These are phyloP conservation scores for Malurus elegans DNA, from an alignment of 2,113 vertebrate genomes.

Conservation along the genomic window DNA sequence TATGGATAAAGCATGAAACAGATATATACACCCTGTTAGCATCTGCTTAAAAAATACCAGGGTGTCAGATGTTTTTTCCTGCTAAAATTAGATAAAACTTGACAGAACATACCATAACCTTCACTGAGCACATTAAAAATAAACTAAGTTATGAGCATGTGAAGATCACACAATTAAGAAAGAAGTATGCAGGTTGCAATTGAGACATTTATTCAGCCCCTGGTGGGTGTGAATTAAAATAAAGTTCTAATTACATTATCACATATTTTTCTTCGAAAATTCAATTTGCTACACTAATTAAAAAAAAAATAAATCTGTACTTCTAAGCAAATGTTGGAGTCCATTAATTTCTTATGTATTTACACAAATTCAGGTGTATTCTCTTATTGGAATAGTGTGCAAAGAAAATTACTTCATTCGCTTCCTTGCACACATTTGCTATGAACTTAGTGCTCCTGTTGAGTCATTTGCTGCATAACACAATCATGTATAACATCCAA, in stretches of 20 bases:
- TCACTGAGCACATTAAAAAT: conserved; percentile 1
- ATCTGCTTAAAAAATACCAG: not conserved
- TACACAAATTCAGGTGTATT: not conserved
- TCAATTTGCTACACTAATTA: not conserved
- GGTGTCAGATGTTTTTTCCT: not conserved
- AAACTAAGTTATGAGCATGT: not conserved
- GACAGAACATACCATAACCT: not conserved
- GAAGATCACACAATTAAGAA: conserved; percentile 23
- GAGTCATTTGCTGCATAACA: not conserved
- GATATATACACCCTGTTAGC: not conserved
- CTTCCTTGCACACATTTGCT: not conserved
- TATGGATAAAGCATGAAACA: not conserved
- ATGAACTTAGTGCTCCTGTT: not conserved
- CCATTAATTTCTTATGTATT: not conserved
- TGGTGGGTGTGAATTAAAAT: not conserved
- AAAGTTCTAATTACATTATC: not conserved
- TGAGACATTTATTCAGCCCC: not conserved
- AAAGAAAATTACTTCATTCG: not conserved
- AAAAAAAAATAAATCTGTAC: not conserved
- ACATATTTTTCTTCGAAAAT: not conserved
- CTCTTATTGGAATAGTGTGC: rapidly evolving
- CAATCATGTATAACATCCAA: not conserved
- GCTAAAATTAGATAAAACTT: not conserved
- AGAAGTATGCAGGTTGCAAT: not conserved
- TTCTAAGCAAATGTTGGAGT: not conserved